Conservation (phyloP, 2,797 vertebrate species). For the Notolabrus celidotus region DNA sequence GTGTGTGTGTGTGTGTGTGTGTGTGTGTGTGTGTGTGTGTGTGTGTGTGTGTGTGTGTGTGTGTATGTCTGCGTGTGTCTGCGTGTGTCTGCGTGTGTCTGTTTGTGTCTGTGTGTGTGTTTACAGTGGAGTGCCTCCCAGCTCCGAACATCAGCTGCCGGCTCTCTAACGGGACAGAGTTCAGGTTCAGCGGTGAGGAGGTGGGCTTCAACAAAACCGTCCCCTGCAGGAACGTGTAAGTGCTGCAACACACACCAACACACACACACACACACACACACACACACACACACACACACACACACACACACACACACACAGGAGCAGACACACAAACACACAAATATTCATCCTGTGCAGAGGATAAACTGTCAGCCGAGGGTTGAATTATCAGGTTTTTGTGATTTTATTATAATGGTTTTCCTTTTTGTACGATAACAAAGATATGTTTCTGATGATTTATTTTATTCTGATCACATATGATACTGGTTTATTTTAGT, state of each 20-base stretch:
- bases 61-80: no score
- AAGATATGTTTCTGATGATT: background rate
- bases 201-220: slow-evolving; percentile 93
- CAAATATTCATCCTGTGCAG: background rate
- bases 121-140: slow-evolving; percentile 86
- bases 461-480: background rate
- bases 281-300: slow-evolving; percentile 8
- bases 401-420: background rate
- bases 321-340: slow-evolving; percentile 16
- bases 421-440: background rate
- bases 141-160: slow-evolving; percentile 94
- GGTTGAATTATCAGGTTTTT: background rate
- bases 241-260: slow-evolving; percentile 40
- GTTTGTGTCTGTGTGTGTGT: slow-evolving; percentile 7
- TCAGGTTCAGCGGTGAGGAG: slow-evolving; percentile 89
- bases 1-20: slow-evolving; percentile 7
- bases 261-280: slow-evolving; percentile 18
- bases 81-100: slow-evolving; percentile 15
- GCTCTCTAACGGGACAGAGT: slow-evolving; percentile 88
- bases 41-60: slow-evolving; percentile 19
- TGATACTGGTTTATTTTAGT: no score
- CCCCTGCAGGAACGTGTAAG: slow-evolving; percentile 95
- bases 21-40: slow-evolving; percentile 5
- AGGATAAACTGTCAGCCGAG: background rate
- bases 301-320: background rate